These are phyloP conservation scores for Thryonomys swinderianus DNA, from an alignment of 2,113 vertebrate genomes.

Conservation along the genomic window DNA sequence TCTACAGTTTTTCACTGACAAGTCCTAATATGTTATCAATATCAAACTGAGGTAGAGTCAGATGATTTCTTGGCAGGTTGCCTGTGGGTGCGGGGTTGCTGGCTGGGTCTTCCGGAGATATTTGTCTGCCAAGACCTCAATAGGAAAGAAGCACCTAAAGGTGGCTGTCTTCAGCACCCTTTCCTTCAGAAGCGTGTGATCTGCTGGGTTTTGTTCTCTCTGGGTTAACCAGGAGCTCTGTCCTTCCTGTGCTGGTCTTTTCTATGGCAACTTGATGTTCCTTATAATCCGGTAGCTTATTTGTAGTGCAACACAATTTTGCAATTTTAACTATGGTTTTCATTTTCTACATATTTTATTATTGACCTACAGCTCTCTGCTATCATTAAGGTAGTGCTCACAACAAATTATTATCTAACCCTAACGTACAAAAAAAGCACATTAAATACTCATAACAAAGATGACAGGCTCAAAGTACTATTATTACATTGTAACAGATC, in stretches of 20 bases:
- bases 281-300: not conserved
- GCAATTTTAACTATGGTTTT: slow-evolving; percentile 28
- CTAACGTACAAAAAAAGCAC: not conserved
- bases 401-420: not conserved
- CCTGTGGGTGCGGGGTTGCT: not conserved
- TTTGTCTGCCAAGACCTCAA: not conserved
- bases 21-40: not conserved
- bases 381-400: not conserved
- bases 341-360: not conserved
- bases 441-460: not conserved
- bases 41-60: not conserved
- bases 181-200: not conserved
- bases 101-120: not conserved
- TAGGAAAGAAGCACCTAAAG: not conserved
- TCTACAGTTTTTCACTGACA: not conserved
- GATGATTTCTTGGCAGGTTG: not conserved
- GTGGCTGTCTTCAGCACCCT: not conserved
- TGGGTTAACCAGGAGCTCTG: not conserved
- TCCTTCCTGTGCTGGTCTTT: not conserved
- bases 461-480: not conserved
- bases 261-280: not conserved
- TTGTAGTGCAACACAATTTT: slow-evolving; percentile 13
- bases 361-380: not conserved
- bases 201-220: not conserved
- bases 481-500: not conserved